Base-by-base conservation (phyloP, 1,140 invertebrate genomes). In the Calosoma granatense region DNA sequence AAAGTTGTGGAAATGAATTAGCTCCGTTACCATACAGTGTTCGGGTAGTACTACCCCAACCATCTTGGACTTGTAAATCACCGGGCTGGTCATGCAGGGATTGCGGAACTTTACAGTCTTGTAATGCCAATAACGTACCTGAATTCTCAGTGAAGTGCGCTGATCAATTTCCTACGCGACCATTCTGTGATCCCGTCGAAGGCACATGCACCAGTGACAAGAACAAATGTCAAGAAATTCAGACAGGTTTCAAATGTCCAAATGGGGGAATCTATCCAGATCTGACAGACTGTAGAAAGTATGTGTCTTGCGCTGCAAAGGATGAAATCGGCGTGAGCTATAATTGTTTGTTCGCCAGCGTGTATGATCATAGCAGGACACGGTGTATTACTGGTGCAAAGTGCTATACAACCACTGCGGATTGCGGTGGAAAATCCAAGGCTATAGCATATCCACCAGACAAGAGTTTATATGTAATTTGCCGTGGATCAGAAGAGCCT, bases 261-360 rank as follows among this genome's bases (percentile, higher is more conserved):
- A 12, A 17, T 30, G 17, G 11, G 14, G 53, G 53, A 30, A 19
- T 17, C 14, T 26, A 12, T n/a, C 53, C 53, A 36, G 22, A 54
- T 54, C 20, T 23, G 36, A 30, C 26, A 2, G 53, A 54, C 36
- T 54, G 53, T 54, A 9, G 11, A 54, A 6, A 30, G 20, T 54
- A 54, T 20, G 36, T 54, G 6, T 4, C 15, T 19, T 54, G 53
- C 22, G 1, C 22, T 30, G 15, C 12, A 1, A 17, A 22, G 12
- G 22, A 17, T 12, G 14, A 23, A 2, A 53, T 14, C 20, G 20
- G 20, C 20, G 12, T 23, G 17, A 17, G 4, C 4, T 15, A 20
- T 51, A 51, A 15, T 17, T 20, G 43, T 6, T 51, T 15, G 17
- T 51, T 9, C 14, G 6, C 43, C 6, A 51, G 14, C 6, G 17